Evolutionary conservation across 2,797 vertebrate species (phyloP).

Genomic region (Hephaestus fuliginosus): DNA sequence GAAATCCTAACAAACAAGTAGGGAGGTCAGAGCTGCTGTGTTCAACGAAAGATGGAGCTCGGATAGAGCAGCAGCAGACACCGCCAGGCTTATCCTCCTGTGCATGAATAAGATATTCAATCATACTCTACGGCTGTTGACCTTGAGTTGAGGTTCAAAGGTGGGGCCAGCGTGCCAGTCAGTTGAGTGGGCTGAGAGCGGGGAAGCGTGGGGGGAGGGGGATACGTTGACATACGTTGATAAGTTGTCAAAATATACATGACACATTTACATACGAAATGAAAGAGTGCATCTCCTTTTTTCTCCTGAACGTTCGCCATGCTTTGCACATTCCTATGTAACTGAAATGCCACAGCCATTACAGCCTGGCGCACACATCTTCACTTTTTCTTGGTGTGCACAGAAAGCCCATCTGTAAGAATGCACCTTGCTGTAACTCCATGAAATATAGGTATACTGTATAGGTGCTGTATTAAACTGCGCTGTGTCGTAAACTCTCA

Average conservation of each 20-base stretch:
- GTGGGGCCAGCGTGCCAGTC: neutral
- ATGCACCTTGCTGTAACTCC: neutral
- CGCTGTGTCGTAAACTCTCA: conserved; percentile 1
- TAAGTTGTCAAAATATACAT: conserved; percentile 16
- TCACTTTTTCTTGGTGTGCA: neutral
- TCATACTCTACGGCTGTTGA: conserved; percentile 51
- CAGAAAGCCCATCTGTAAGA: neutral
- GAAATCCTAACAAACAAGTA: conserved; percentile 49
- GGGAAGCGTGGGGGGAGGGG: too few relatives aligned
- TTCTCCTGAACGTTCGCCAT: conserved; percentile 33
- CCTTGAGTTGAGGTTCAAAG: conserved; percentile 51
- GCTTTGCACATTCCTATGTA: conserved; percentile 26
- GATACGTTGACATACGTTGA: conserved; percentile 5
- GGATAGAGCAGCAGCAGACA: conserved; percentile 43
- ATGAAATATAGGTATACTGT: neutral
- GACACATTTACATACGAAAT: conserved; percentile 21
- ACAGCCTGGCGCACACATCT: conserved; percentile 7
- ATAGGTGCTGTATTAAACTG: neutral
- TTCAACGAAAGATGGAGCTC: conserved; percentile 35
- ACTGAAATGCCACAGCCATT: conserved; percentile 26
- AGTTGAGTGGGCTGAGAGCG: conserved; percentile 37
- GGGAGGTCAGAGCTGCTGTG: conserved; percentile 42
- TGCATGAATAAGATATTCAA: conserved; percentile 61
- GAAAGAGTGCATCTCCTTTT: neutral
- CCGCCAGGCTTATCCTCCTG: conserved; percentile 11